phyloP scores from a whole-genome alignment of 2,797 vertebrate species.

The Nothura maculosa region DNA sequence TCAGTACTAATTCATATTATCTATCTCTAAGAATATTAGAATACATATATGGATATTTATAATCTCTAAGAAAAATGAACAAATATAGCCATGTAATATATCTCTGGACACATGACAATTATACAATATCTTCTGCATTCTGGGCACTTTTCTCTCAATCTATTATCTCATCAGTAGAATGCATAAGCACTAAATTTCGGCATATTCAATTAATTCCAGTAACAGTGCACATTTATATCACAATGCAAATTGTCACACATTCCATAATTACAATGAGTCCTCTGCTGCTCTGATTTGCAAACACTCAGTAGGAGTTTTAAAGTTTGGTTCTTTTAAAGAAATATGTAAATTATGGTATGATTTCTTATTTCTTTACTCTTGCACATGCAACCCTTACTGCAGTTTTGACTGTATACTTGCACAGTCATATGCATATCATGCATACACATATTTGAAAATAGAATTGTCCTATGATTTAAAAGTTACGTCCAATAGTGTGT shows the following conservation, averaged over 20 bases:
- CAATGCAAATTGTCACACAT: neutral
- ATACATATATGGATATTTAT: neutral
- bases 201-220: neutral
- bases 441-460: neutral
- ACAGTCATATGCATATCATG: neutral
- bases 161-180: neutral
- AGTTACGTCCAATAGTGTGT: neutral
- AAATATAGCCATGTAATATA: neutral
- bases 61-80: neutral
- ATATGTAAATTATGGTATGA: neutral
- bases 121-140: neutral
- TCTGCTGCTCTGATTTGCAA: neutral
- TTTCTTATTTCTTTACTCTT: neutral
- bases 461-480: neutral
- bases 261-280: neutral
- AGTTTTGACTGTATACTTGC: neutral
- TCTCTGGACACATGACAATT: neutral
- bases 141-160: neutral
- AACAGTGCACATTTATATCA: neutral
- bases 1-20: neutral
- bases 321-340: neutral
- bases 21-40: neutral
- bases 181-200: neutral
- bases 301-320: neutral
- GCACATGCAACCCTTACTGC: neutral